Evolutionary conservation across 2,113 vertebrate genomes (phyloP).

Genomic region (Ptyas mucosa): DNA sequence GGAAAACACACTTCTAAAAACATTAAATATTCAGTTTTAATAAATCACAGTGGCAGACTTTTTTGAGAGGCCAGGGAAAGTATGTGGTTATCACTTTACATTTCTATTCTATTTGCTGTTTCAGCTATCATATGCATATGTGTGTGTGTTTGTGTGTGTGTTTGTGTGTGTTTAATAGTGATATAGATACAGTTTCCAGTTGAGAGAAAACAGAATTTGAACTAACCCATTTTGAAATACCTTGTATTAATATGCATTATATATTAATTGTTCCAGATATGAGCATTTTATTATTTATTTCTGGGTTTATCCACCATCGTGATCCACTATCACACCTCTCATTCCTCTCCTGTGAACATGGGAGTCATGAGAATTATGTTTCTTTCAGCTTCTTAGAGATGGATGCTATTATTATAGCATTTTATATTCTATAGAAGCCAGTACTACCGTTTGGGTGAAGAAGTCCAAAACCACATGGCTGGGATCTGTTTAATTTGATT

Average conservation of each 20-base stretch:
- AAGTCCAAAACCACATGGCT: no score
- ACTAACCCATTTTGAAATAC: background rate
- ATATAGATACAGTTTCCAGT: background rate
- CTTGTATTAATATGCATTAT: background rate
- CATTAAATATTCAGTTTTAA: constrained; percentile 34
- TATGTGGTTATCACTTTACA: background rate
- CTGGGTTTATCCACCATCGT: no score
- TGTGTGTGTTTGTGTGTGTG: background rate
- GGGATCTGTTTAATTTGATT: background rate
- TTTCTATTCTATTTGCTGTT: constrained; percentile 4
- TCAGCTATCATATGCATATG: background rate
- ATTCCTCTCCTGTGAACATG: background rate
- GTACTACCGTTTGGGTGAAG: background rate
- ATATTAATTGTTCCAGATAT: background rate
- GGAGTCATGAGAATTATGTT: background rate
- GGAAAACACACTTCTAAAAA: constrained; percentile 18
- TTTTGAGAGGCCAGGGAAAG: background rate
- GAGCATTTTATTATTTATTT: background rate
- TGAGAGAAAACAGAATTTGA: background rate
- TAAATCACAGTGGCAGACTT: constrained; percentile 26
- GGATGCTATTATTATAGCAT: background rate
- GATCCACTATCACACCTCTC: background rate
- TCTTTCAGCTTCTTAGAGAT: background rate
- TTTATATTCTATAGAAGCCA: background rate
- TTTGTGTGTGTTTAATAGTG: background rate